Base-by-base conservation (phyloP, 2,797 vertebrate species). In the Zalophus californianus region DNA sequence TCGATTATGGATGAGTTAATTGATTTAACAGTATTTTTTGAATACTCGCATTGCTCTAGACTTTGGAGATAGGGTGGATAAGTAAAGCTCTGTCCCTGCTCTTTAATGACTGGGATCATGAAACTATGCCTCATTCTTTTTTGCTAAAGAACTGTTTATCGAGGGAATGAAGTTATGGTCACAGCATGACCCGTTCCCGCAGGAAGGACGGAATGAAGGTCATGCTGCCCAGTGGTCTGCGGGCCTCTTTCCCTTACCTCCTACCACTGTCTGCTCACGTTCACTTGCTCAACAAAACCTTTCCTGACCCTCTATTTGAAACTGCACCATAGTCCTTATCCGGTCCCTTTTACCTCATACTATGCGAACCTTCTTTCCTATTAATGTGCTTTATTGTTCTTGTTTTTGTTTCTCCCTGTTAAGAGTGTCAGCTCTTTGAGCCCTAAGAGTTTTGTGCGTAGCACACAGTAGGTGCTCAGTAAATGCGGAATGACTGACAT, bases 131-230 rank as follows among this genome's bases (percentile, higher is more conserved):
- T n/a, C 38, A 1, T 66, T 48, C 35, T 52, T 35, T 87, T 70
- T 84, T 52, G 78, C 44, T 48, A 50, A 21, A 38, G 14, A 82
- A 32, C 38, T 27, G 35, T 60, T 73, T 58, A 66, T 35, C 25
- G 58, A 72, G n/a, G 70, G 62, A 32, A 62, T 5, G 56, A 48
- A 44, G 35, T 48, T 7, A 3, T 11, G 52, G 32, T 16, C 32
- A 9, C 48, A 9, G 10, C 18, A 1, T 14, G 27, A 68, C n/a
- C 16, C 1, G 0, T 54, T 29, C 2, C 16, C 4, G 9, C 16
- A 0, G 2, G 82, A 52, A 21, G 20, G 29, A 38, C 29, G 23
- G 62, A 41, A 23, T 13, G 62, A 25, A 27, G 50, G 16, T 10
- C 64, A 0, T 2, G 41, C 0, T 1, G 8, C 73, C 52, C 52